These are phyloP conservation scores for Mechanitis messenoides DNA, from an alignment of 2,888 invertebrate species.

Conservation along the genomic window DNA sequence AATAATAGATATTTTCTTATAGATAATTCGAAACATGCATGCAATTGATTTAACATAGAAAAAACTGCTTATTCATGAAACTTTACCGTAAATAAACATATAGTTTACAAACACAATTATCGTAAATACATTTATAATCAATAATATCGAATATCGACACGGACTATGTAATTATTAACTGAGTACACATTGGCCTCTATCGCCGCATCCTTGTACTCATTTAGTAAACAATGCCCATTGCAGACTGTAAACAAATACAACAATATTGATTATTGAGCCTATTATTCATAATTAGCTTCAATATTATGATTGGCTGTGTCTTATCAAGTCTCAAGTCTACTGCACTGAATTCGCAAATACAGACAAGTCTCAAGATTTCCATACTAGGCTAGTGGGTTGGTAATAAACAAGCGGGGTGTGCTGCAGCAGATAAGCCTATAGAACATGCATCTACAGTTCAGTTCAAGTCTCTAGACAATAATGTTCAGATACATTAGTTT, in stretches of 20 bases:
- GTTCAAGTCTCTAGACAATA: conserved; percentile 21
- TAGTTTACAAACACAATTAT: conserved; percentile 14
- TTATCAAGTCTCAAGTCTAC: conserved; percentile 12
- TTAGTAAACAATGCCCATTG: conserved; percentile 61
- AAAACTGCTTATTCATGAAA: conserved; percentile 2
- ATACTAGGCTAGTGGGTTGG: conserved; percentile 53
- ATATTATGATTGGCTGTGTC: conserved; percentile 7
- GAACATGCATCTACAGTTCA: conserved; percentile 33
- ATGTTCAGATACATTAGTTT: conserved; percentile 5
- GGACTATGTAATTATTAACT: conserved; percentile 69
- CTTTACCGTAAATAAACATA: conserved; percentile 3
- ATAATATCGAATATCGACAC: conserved; percentile 32
- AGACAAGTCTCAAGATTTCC: conserved; percentile 36
- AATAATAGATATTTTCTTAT: too few species aligned
- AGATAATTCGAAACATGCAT: too few species aligned
- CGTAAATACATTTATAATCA: conserved; percentile 21
- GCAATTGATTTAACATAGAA: background rate
- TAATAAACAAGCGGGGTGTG: conserved; percentile 72
- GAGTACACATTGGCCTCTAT: conserved; percentile 61
- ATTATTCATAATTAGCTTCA: conserved; percentile 41
- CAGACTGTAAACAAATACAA: conserved; percentile 66
- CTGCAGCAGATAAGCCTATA: conserved; percentile 62
- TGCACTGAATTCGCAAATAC: conserved; percentile 23
- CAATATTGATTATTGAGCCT: conserved; percentile 49
- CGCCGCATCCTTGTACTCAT: conserved; percentile 67